Evolutionary conservation across 2,888 invertebrate genomes (phyloP).

Genomic region (Micoletzkya japonica): DNA sequence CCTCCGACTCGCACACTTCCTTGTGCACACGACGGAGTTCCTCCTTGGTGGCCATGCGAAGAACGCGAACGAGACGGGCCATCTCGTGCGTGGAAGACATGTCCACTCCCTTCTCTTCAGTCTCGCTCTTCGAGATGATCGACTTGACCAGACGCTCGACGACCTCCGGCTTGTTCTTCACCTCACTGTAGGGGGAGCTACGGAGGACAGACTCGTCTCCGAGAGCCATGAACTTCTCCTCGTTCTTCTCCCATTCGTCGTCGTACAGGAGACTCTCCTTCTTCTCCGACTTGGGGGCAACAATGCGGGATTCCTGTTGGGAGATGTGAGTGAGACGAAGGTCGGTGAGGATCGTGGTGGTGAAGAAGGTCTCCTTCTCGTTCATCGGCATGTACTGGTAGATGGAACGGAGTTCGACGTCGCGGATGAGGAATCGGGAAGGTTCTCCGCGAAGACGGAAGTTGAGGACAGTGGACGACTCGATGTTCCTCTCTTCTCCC

Average conservation of each 20-base stretch:
- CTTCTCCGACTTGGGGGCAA: slow-evolving; percentile 9
- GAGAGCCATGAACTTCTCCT: slow-evolving; percentile 50
- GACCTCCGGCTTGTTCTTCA: slow-evolving; percentile 40
- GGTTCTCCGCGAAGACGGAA: slow-evolving; percentile 29
- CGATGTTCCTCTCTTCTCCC: slow-evolving; percentile 25
- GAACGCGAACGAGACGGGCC: slow-evolving; percentile 46
- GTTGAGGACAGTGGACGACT: slow-evolving; percentile 36
- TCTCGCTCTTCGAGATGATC: slow-evolving; percentile 16
- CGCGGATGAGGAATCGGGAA: slow-evolving; percentile 26
- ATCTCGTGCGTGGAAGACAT: slow-evolving; percentile 33
- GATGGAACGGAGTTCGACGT: slow-evolving; percentile 26
- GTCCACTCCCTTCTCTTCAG: slow-evolving; percentile 20
- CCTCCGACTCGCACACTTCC: slow-evolving; percentile 25
- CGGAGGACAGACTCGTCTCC: slow-evolving; percentile 45
- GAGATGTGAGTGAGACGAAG: slow-evolving; percentile 5
- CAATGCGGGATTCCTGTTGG: slow-evolving; percentile 6
- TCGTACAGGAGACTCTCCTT: slow-evolving; percentile 48
- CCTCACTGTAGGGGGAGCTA: slow-evolving; percentile 29
- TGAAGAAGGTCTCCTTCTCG: slow-evolving; percentile 26
- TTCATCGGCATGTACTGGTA: slow-evolving; percentile 24
- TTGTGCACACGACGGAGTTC: slow-evolving; percentile 39
- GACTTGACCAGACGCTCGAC: slow-evolving; percentile 24
- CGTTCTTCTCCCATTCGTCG: slow-evolving; percentile 39
- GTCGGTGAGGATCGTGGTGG: slow-evolving; percentile 14
- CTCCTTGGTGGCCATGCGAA: slow-evolving; percentile 39